phyloP scores from a whole-genome alignment of 2,797 vertebrate genomes.

The Sylvilagus floridanus region DNA sequence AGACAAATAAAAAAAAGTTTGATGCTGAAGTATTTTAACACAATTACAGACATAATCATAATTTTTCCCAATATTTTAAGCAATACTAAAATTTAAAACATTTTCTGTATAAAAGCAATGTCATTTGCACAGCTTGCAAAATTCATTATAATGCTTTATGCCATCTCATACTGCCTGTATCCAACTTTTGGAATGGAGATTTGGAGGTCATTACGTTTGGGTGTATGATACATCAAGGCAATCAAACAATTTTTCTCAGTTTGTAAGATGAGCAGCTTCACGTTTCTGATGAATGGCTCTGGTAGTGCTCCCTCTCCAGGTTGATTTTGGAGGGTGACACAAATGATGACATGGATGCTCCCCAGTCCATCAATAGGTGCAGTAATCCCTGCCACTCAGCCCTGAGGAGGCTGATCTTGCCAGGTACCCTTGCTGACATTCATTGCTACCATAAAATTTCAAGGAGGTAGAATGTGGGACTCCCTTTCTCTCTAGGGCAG shows the following conservation, averaged over 20 bases:
- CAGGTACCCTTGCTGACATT: not conserved
- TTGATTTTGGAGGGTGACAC: not conserved
- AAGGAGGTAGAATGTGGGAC: not conserved
- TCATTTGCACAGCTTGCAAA: not conserved
- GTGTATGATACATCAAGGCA: not conserved
- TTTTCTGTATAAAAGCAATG: not conserved
- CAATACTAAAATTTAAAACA: not conserved
- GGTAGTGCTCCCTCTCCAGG: not conserved
- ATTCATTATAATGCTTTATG: not conserved
- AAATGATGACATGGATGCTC: not conserved
- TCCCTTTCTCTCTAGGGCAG: not conserved
- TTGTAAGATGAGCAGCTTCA: not conserved
- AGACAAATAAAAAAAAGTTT: too few relatives aligned
- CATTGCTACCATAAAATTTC: not conserved
- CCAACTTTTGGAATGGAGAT: not conserved
- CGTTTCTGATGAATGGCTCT: not conserved
- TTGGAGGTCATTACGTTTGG: not conserved
- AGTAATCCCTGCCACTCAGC: rapidly evolving
- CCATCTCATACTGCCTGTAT: not conserved
- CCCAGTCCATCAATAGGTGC: rapidly evolving
- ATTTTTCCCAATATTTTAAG: not conserved
- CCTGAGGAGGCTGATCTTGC: rapidly evolving
- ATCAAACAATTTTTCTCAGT: not conserved
- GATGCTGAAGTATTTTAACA: not conserved
- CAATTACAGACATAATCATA: not conserved